These are phyloP conservation scores for Leiothrix lutea DNA, from an alignment of 2,113 vertebrate species.

Conservation along the genomic window DNA sequence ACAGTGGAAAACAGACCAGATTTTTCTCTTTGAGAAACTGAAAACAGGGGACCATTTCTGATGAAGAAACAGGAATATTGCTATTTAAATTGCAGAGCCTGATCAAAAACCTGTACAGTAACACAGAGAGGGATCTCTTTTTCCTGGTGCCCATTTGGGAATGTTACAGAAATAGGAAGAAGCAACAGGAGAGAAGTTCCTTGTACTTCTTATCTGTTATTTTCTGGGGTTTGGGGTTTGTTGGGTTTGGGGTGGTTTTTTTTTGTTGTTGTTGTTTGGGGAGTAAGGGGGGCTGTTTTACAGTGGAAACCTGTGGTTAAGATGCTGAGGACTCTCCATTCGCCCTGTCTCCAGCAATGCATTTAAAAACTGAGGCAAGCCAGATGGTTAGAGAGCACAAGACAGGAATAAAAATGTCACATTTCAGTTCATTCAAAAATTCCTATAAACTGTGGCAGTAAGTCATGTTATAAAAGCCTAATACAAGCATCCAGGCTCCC, in stretches of 20 bases:
- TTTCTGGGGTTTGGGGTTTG: neutral
- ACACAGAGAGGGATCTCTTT: neutral
- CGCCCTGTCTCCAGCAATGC: neutral
- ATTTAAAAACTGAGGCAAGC: neutral
- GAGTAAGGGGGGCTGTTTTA: neutral
- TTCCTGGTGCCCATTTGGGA: neutral
- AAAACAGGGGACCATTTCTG: neutral
- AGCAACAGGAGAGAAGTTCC: neutral
- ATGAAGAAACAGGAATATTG: neutral
- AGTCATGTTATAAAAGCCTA: neutral
- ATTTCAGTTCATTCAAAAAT: conserved; percentile 17
- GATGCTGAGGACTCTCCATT: neutral
- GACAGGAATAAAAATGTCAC: conserved; percentile 1
- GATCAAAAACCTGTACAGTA: neutral
- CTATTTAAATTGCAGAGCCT: neutral
- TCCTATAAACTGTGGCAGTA: conserved; percentile 11
- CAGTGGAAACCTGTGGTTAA: neutral
- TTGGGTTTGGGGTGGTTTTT: too few species aligned
- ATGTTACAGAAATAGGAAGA: neutral
- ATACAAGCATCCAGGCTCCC: neutral
- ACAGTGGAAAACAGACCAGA: neutral
- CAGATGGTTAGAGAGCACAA: neutral
- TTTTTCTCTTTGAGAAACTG: neutral
- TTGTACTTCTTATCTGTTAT: neutral
- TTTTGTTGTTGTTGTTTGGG: neutral